These are phyloP conservation scores for Machaerirhynchus nigripectus DNA, from an alignment of 2,113 vertebrate genomes.

Conservation along the genomic window DNA sequence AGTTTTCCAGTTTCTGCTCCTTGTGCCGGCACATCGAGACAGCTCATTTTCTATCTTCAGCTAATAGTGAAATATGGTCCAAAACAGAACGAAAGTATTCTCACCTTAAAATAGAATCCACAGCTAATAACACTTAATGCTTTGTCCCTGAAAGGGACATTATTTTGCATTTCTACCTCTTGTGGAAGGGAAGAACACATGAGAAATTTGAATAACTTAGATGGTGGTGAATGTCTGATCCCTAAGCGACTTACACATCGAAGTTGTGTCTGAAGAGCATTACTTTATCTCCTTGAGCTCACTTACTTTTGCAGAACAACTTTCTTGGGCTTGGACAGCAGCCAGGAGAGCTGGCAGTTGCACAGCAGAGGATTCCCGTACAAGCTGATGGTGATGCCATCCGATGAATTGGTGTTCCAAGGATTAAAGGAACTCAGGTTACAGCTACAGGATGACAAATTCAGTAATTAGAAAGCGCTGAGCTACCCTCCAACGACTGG, in stretches of 20 bases:
- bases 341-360: conserved; percentile 72
- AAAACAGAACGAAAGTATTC: background rate
- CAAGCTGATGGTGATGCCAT: conserved; percentile 53
- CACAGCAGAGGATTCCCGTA: conserved; percentile 73
- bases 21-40: background rate
- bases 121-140: background rate
- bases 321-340: conserved; percentile 36
- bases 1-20: background rate
- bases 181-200: background rate
- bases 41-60: background rate
- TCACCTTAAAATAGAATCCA: background rate
- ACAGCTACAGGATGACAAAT: conserved; percentile 67
- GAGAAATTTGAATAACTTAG: background rate
- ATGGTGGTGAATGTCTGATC: background rate
- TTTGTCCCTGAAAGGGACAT: background rate
- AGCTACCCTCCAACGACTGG: background rate
- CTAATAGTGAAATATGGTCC: background rate
- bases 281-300: background rate
- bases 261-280: background rate
- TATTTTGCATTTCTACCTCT: background rate
- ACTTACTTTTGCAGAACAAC: conserved; percentile 70
- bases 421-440: conserved; percentile 72
- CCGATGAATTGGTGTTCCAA: conserved; percentile 61
- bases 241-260: background rate
- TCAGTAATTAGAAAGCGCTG: background rate